A percentile compares a stretch with the other conserved stretches of the same genome.
Conservation (phyloP, 2,797 vertebrate genomes). For the Aeoliscus strigatus region DNA sequence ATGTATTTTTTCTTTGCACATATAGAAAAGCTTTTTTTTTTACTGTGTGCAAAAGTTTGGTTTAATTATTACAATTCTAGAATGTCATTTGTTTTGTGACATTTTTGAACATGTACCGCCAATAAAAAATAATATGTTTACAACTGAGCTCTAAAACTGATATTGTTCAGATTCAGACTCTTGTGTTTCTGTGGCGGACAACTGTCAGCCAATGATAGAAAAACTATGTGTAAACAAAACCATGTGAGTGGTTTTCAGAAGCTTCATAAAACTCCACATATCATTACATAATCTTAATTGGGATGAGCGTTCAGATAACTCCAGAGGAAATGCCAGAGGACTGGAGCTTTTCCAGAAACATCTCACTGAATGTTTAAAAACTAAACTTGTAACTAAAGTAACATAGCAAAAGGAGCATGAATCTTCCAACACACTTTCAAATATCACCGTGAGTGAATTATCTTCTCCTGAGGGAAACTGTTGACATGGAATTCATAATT, state of each 20-base stretch:
- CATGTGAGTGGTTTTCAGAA: conserved; percentile 18
- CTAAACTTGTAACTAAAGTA: conserved; percentile 23
- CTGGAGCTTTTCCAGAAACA: conserved; percentile 36
- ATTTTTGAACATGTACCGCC: no score
- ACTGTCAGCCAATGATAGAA: conserved; percentile 11
- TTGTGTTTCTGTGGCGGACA: no score
- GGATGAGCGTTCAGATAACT: conserved; percentile 64
- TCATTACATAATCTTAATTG: conserved; percentile 56
- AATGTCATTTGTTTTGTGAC: no score
- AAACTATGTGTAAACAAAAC: conserved; percentile 3
- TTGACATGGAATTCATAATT: conserved; percentile 46
- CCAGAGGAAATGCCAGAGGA: conserved; percentile 70
- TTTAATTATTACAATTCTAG: no score
- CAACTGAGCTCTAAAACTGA: conserved; percentile 10
- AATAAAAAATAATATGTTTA: no score
- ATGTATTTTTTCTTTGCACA: no score
- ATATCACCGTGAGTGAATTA: no score
- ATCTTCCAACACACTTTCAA: no score
- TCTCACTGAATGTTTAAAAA: conserved; percentile 32
- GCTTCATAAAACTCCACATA: conserved; percentile 37
- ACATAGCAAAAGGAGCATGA: no score
- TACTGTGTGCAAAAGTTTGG: no score
- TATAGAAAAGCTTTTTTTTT: no score
- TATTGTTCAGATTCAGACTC: conserved; percentile 11
- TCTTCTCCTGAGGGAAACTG: background rate